Evolutionary conservation across 2,797 vertebrate genomes (phyloP), one percentile per base, ranked within the genome.

Genomic region (Pangasius djambal): DNA sequence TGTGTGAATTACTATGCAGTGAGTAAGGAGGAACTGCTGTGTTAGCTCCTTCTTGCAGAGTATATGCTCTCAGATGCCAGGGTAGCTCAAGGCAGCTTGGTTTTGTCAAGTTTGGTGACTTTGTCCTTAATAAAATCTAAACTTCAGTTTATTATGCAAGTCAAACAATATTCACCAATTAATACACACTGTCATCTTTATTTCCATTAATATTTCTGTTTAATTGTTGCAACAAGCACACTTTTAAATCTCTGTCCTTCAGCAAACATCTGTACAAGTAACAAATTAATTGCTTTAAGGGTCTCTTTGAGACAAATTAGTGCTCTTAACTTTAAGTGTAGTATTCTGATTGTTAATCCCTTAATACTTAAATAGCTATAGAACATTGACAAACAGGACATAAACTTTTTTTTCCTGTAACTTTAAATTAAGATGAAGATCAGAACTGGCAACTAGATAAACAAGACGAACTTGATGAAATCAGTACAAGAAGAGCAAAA

Each of bases 301-400:
- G 57, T 86, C 79, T 74, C 88, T 85, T 67, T 81, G 83, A 78
- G 77, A 89, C 44, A 52, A 75, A 85, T 88, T 82, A 88, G 82
- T 77, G 55, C 61, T 72, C 87, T 83, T 65, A 86, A 69, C 44
- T 55, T 74, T 89, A 37, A 79, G 48, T 85, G 61, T 20, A 86
- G 55, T 74, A 61, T 16, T 34, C 28, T 44, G 52, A 72, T 1
- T 55, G 52, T 84, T 50, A 52, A 31, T 5, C 1, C 20, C n/a
- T 59, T 89, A 90, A 85, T 82, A 70, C 25, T 48, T 87, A 63
- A 90, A 86, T 89, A 65, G 79, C 75, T 63, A 65, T 50, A 88
- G 79, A 82, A 92, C 86, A 85, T 37, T 85, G 55, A 92, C 59
- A 92, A 61, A 89, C 86, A 87, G 91, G 89, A 88, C 91, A 91